Base-by-base conservation (phyloP, 2,797 vertebrate species). In the Lutjanus campechanus region DNA sequence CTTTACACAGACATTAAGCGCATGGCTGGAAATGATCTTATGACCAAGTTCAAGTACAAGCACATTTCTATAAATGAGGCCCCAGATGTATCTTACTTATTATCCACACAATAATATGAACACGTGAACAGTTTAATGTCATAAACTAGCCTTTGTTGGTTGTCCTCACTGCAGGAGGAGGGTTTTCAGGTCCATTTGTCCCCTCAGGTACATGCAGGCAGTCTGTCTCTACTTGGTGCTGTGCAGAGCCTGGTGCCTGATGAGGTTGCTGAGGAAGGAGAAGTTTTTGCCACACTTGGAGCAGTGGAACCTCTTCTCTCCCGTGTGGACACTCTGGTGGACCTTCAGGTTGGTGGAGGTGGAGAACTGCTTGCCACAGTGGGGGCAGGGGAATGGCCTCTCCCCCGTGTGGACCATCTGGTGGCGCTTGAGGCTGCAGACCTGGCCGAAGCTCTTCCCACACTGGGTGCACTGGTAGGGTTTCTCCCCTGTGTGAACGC, bases 311-410 rank as follows among this genome's bases (percentile, higher is more conserved):
- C 73, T 85, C 43, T 86, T 92, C 66, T 93, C 90, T 4, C 91
- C 91, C 0, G 93, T 93, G 79, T 94, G 93, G 20, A 93, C 90
- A 1, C 88, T 92, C 77, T 92, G 92, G 65, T 94, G 92, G 16
- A 92, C 91, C 66, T 90, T 93, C 54, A 92, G 78, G 64, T 92
- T 91, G 81, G 87, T 89, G 11, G 88, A 89, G 36, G 85, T 89
- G 40, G 89, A 86, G 77, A 93, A 93, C 75, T 85, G 86, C 69
- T 91, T 93, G 1, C 88, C 85, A 0, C 92, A 93, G 53, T 91
- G 87, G 11, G 84, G 44, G 73, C 93, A 93, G 44, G 87, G 83
- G 54, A 85, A 90, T 0, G 91, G 92, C 40, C 85, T 86, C 73
- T 92, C 91, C 1, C 92, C 90, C 0, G 90, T 93, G 82, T 93